These are phyloP conservation scores for Clarias platycephalus DNA, from an alignment of 2,797 vertebrate species.

Conservation along the genomic window DNA sequence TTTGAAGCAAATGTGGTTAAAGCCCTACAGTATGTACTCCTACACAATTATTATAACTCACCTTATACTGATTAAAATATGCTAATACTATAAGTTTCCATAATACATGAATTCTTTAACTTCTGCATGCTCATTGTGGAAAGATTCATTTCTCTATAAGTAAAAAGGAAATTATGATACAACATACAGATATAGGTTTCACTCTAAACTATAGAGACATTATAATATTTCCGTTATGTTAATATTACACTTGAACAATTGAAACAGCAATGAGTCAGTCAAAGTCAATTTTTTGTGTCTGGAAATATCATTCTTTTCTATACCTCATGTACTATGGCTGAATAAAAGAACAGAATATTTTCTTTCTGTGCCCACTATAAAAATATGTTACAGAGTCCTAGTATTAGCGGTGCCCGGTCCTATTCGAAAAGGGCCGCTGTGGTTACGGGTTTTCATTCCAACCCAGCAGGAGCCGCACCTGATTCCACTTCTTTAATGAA, in stretches of 20 bases:
- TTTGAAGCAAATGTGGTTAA: background rate
- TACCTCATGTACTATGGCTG: background rate
- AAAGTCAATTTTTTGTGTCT: background rate
- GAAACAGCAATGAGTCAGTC: background rate
- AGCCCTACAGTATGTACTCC: background rate
- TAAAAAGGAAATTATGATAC: background rate
- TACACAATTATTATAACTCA: background rate
- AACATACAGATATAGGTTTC: background rate
- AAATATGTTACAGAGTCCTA: slow-evolving; percentile 5
- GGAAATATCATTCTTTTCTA: background rate
- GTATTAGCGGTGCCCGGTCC: background rate
- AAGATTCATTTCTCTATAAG: background rate
- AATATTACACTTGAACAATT: background rate
- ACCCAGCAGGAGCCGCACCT: slow-evolving; percentile 14
- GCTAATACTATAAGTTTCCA: background rate
- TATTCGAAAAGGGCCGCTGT: background rate
- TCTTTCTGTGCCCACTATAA: background rate
- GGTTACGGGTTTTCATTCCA: slow-evolving; percentile 9
- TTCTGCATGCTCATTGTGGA: background rate
- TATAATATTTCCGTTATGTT: background rate
- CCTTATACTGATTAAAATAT: background rate
- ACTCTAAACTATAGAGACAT: background rate
- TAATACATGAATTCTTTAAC: background rate
- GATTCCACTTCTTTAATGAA: slow-evolving; percentile 28
- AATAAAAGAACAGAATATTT: slow-evolving; percentile 1